phyloP scores from a whole-genome alignment of 2,797 vertebrate genomes.

The Lacerta bilineata region DNA sequence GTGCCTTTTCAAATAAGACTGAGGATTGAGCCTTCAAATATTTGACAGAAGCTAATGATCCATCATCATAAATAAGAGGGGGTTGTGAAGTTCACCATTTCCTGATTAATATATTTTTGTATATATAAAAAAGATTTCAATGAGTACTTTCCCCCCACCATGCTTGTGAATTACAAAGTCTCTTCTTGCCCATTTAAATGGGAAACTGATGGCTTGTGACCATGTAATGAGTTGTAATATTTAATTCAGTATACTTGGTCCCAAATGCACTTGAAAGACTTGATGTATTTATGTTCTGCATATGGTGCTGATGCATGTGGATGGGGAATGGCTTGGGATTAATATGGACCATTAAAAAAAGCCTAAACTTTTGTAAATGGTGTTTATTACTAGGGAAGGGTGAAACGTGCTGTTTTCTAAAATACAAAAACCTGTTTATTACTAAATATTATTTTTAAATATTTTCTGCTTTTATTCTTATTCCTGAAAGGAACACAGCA shows the following conservation, averaged over 20 bases:
- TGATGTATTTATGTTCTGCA: slow-evolving; percentile 50
- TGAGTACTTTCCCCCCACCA: slow-evolving; percentile 65
- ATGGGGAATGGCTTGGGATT: slow-evolving; percentile 47
- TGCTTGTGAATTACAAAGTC: slow-evolving; percentile 62
- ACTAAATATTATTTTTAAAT: neutral
- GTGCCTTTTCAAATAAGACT: slow-evolving; percentile 71
- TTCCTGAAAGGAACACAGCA: no score
- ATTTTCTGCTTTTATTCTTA: no score
- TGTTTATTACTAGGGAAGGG: neutral
- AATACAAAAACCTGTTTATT: neutral
- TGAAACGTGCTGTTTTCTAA: neutral
- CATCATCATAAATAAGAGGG: slow-evolving; percentile 74
- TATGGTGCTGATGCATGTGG: neutral
- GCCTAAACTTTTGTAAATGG: neutral
- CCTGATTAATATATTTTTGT: slow-evolving; percentile 71
- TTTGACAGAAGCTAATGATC: slow-evolving; percentile 76
- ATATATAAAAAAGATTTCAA: slow-evolving; percentile 30
- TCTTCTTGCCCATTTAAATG: slow-evolving; percentile 68
- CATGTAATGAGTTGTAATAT: slow-evolving; percentile 67
- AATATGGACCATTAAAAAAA: neutral
- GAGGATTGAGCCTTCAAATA: slow-evolving; percentile 74
- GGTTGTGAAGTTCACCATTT: slow-evolving; percentile 65
- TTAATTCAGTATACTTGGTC: slow-evolving; percentile 72
- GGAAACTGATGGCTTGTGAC: slow-evolving; percentile 71
- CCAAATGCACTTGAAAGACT: slow-evolving; percentile 62